Evolutionary conservation across 2,888 invertebrate species (phyloP).

Genomic region (Octodonta nipae): DNA sequence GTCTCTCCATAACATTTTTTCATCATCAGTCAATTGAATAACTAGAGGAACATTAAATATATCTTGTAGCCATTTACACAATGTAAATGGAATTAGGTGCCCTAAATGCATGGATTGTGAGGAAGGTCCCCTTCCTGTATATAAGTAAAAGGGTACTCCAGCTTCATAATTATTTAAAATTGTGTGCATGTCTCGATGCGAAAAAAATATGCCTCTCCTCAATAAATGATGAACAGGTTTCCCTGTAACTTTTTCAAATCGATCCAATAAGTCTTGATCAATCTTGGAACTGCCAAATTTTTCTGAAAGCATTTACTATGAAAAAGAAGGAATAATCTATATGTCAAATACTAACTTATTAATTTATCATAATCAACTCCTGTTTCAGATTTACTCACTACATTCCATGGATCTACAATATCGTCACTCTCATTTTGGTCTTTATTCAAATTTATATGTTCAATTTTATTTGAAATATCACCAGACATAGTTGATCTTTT

Average conservation of each 20-base stretch:
- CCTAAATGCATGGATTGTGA: slow-evolving; percentile 93
- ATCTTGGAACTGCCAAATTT: slow-evolving; percentile 89
- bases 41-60: slow-evolving; percentile 90
- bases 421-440: too few species aligned
- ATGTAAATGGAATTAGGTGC: slow-evolving; percentile 91
- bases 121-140: slow-evolving; percentile 94
- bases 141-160: slow-evolving; percentile 88
- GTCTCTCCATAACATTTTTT: slow-evolving; percentile 95
- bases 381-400: slow-evolving; percentile 67
- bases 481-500: too few species aligned
- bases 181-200: slow-evolving; percentile 82
- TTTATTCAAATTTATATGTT: too few species aligned
- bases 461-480: too few species aligned
- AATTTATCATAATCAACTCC: slow-evolving; percentile 97
- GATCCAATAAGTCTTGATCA: slow-evolving; percentile 65
- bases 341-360: slow-evolving; percentile 85
- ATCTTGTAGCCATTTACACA: slow-evolving; percentile 95
- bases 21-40: slow-evolving; percentile 96
- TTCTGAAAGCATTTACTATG: too few species aligned
- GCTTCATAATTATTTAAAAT: slow-evolving; percentile 76
- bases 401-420: slow-evolving; percentile 93
- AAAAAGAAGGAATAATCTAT: too few species aligned
- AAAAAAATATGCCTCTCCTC: slow-evolving; percentile 88
- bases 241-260: slow-evolving; percentile 79
- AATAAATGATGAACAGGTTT: slow-evolving; percentile 79